A percentile compares a stretch with the other conserved stretches of the same genome.
Evolutionary conservation across 2,888 invertebrate species (phyloP).

Genomic region (Latrodectus hesperus): DNA sequence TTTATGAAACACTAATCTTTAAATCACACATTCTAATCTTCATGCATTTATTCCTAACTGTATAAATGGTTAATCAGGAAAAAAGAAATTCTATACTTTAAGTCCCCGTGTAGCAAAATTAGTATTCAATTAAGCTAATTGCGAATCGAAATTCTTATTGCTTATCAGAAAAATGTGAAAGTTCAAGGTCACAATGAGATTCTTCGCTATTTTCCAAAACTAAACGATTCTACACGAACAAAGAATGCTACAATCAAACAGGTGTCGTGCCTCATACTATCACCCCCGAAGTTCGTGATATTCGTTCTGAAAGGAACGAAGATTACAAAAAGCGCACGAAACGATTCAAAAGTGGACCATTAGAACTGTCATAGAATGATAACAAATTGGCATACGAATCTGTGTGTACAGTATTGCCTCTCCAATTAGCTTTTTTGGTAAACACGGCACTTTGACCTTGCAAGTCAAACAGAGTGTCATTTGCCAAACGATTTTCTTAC

Average conservation of each 20-base stretch:
- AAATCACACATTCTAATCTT: too few species aligned
- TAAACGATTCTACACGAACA: not conserved
- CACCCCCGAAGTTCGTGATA: not conserved
- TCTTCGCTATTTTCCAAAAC: not conserved
- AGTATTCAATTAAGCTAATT: not conserved
- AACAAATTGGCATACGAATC: not conserved
- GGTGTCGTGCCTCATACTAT: not conserved
- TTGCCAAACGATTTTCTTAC: not conserved
- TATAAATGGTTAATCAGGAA: too few species aligned
- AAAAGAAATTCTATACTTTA: too few species aligned
- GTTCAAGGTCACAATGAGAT: not conserved
- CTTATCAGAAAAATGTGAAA: not conserved
- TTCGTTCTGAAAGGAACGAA: not conserved
- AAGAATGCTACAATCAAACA: not conserved
- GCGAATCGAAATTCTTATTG: not conserved
- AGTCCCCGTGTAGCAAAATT: not conserved
- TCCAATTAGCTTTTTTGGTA: not conserved
- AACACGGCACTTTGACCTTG: constrained; percentile 11
- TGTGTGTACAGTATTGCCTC: not conserved
- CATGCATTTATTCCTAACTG: too few species aligned
- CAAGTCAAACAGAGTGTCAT: constrained; percentile 21
- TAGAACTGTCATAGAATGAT: not conserved
- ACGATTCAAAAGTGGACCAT: constrained; percentile 6
- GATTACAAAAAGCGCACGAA: constrained; percentile 14
- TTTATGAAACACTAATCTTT: too few species aligned